phyloP scores from a whole-genome alignment of 2,888 invertebrate genomes.

The Ellobium chinense region DNA sequence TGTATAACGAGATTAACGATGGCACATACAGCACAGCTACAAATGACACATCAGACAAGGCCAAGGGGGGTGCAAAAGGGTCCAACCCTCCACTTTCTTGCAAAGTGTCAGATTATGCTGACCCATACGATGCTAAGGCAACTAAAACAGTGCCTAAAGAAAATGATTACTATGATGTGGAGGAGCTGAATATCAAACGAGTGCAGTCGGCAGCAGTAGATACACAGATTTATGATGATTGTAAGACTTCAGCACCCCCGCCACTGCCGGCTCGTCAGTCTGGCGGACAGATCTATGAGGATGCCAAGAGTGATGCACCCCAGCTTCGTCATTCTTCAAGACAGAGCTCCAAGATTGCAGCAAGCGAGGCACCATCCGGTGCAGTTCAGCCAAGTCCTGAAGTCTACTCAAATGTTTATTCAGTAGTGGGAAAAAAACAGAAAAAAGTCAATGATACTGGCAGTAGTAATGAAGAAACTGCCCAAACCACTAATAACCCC shows the following conservation, averaged over 20 bases:
- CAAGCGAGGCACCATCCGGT: too few relatives aligned
- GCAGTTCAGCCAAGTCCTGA: too few relatives aligned
- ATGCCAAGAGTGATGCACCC: neutral
- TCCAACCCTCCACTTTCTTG: too few relatives aligned
- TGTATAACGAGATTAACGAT: too few relatives aligned
- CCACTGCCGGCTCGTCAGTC: neutral
- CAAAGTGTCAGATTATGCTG: constrained; percentile 5
- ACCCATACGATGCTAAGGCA: neutral
- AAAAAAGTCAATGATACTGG: neutral
- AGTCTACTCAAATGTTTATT: constrained; percentile 2
- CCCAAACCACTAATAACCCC: neutral
- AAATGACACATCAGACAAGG: too few relatives aligned
- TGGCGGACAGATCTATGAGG: neutral
- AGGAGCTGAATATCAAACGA: neutral
- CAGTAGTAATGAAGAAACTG: neutral
- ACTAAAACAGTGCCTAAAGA: neutral
- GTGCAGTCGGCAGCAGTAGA: neutral
- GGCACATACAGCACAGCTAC: too few relatives aligned
- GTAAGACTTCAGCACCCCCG: neutral
- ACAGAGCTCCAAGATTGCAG: too few relatives aligned
- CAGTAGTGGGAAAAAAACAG: too few relatives aligned
- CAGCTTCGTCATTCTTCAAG: too few relatives aligned
- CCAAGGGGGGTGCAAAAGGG: too few relatives aligned
- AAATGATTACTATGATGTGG: constrained; percentile 24
- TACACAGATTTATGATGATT: neutral